Evolutionary conservation across 1,140 invertebrate genomes (phyloP).

Genomic region (Camponotus vicinus): DNA sequence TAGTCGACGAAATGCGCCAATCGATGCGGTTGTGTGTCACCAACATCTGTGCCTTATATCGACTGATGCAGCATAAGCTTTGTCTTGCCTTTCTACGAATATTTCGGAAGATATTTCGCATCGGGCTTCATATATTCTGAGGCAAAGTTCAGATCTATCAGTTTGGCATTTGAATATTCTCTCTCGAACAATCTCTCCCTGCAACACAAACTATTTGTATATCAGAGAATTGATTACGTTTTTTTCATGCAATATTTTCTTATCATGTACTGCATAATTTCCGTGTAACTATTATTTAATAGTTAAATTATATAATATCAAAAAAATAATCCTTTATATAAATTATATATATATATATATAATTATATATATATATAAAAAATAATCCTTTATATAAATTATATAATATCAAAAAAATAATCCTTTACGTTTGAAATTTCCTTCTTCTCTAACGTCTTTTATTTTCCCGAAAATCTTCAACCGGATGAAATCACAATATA

Average conservation of each 20-base stretch:
- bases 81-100: slow-evolving; percentile 55
- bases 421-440: background rate
- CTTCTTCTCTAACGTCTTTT: background rate
- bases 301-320: too few species aligned
- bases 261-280: slow-evolving; percentile 7
- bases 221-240: slow-evolving; percentile 14
- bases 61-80: slow-evolving; percentile 52
- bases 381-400: too few species aligned
- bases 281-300: slow-evolving; percentile 22
- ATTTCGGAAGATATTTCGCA: slow-evolving; percentile 49
- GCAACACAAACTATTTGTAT: background rate
- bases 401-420: slow-evolving; percentile 8
- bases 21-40: slow-evolving; percentile 36
- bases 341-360: too few species aligned
- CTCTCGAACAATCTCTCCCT: background rate
- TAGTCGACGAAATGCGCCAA: slow-evolving; percentile 29
- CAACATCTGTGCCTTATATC: slow-evolving; percentile 46
- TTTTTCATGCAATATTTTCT: slow-evolving; percentile 23
- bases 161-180: slow-evolving; percentile 40
- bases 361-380: too few species aligned
- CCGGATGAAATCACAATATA: background rate
- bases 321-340: slow-evolving; percentile 18
- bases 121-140: slow-evolving; percentile 39
- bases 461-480: background rate
- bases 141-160: slow-evolving; percentile 42